phyloP scores from a whole-genome alignment of 2,113 vertebrate species.

The Labeo catla region DNA sequence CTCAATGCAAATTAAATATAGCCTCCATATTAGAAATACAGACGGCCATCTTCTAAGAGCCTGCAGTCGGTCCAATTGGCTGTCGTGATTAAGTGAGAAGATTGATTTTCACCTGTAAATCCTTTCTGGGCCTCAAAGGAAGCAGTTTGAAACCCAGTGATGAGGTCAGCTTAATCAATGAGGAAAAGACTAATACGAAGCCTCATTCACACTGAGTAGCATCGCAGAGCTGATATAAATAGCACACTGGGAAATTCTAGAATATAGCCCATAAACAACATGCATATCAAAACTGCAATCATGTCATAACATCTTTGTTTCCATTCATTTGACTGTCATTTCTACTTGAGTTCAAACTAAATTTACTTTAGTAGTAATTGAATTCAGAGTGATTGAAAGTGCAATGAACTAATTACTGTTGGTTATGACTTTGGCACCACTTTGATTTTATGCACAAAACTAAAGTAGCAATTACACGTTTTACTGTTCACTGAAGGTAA shows the following conservation, averaged over 20 bases:
- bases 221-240: constrained; percentile 24
- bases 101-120: constrained; percentile 77
- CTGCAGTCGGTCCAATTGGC: constrained; percentile 50
- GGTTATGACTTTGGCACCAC: not conserved
- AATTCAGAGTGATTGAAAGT: not conserved
- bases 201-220: constrained; percentile 16
- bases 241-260: constrained; percentile 54
- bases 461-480: not conserved
- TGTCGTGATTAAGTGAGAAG: constrained; percentile 69
- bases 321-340: not conserved
- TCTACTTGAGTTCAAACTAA: not conserved
- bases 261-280: not conserved
- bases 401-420: not conserved
- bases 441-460: not conserved
- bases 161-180: constrained; percentile 72
- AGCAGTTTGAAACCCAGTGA: constrained; percentile 59
- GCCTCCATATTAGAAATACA: constrained; percentile 26
- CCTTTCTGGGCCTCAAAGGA: constrained; percentile 56
- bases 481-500: not conserved
- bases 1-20: constrained; percentile 32
- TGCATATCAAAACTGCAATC: not conserved
- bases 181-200: constrained; percentile 66
- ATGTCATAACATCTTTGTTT: not conserved
- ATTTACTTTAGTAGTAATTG: not conserved
- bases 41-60: constrained; percentile 12